A percentile compares a stretch with the other conserved stretches of the same genome.
phyloP scores from a whole-genome alignment of 2,888 invertebrate species.

The Acronicta psi region DNA sequence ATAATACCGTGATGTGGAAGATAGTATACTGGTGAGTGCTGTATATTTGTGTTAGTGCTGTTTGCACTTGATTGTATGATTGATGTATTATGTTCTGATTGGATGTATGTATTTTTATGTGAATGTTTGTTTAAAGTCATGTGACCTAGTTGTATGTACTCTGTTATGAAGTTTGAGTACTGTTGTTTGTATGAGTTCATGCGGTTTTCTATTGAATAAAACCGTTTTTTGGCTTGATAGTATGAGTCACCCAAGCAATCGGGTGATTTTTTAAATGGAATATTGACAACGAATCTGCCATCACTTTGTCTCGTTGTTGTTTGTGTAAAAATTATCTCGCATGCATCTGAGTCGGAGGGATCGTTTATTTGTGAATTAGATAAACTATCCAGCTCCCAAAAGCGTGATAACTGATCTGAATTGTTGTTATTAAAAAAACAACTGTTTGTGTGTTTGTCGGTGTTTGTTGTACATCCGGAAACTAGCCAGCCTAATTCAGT shows the following conservation, averaged over 20 bases:
- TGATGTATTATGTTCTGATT: background rate
- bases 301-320: slow-evolving; percentile 1
- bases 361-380: too few species aligned
- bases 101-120: background rate
- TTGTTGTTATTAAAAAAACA: too few species aligned
- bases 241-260: slow-evolving; percentile 2
- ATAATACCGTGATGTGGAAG: slow-evolving; percentile 4
- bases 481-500: too few species aligned
- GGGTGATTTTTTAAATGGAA: slow-evolving; percentile 5
- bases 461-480: too few species aligned
- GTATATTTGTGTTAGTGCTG: background rate
- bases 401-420: too few species aligned
- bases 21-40: background rate
- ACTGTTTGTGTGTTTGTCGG: too few species aligned
- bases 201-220: slow-evolving; percentile 4
- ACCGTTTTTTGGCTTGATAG: slow-evolving; percentile 5
- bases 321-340: background rate
- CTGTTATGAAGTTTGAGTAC: slow-evolving; percentile 6
- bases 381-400: too few species aligned
- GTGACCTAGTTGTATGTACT: slow-evolving; percentile 1
- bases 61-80: background rate
- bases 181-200: slow-evolving; percentile 3
- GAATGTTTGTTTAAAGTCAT: background rate
- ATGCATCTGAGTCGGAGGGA: background rate
- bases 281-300: slow-evolving; percentile 6